phyloP scores from a whole-genome alignment of 2,888 invertebrate genomes.

The Netelia fuscicornis region DNA sequence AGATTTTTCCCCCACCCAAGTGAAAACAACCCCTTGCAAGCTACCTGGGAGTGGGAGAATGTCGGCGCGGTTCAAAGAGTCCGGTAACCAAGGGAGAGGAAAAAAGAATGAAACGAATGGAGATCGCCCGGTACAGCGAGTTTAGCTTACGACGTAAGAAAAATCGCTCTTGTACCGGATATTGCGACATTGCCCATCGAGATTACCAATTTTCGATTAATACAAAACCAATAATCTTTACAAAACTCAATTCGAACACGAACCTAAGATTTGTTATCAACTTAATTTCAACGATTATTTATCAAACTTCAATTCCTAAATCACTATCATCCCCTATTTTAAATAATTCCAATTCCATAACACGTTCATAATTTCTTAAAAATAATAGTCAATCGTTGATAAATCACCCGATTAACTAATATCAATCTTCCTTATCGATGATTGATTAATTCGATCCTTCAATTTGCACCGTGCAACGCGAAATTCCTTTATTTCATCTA shows the following conservation, averaged over 20 bases:
- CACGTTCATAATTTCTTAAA: too few species aligned
- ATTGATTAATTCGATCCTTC: background rate
- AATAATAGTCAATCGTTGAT: background rate
- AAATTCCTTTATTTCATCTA: background rate
- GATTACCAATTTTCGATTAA: background rate
- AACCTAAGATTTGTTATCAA: too few species aligned
- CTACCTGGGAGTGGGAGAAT: constrained; percentile 35
- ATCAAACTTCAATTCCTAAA: too few species aligned
- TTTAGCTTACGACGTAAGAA: constrained; percentile 8
- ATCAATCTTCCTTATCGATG: background rate
- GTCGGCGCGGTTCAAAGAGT: constrained; percentile 9
- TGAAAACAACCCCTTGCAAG: constrained; percentile 27
- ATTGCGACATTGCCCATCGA: background rate
- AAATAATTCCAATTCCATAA: too few species aligned
- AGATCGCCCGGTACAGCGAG: constrained; percentile 1
- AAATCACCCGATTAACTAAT: background rate
- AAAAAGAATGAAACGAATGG: background rate
- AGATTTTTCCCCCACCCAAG: constrained; percentile 12
- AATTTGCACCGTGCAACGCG: background rate
- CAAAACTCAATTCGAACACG: too few species aligned
- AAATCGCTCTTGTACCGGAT: background rate
- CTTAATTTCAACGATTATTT: too few species aligned
- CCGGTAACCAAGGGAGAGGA: background rate
- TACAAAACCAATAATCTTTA: too few species aligned
- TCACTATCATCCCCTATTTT: too few species aligned